Base-by-base conservation (phyloP, 2,113 vertebrate species). In the Mungos mungo region DNA sequence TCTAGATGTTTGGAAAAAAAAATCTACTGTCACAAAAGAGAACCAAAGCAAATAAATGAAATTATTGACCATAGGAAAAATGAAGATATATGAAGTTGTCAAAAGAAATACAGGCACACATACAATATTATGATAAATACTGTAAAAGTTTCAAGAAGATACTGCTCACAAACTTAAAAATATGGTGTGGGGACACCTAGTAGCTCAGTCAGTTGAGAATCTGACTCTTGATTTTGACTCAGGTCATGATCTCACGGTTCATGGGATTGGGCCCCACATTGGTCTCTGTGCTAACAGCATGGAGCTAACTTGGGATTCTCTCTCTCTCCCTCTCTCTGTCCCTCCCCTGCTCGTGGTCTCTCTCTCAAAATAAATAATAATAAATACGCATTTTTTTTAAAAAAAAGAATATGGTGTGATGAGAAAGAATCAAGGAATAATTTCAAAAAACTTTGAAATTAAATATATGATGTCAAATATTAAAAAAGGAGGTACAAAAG, bases 81-180 rank as follows among this genome's bases (percentile, higher is more conserved):
- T 79, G 23, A 88, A 88, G 14, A 60, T 5, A 93, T 27, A 1
- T 74, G 14, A 93, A 84, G 9, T 45, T 63, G 18, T 54, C 63
- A 45, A 79, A 96, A 60, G 18, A 50, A 54, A 69, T 25, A 45
- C 29, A 85, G n/a, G 72, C 2, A 38, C 9, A 50, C 38, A 85
- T 68, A 57, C 5, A 87, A 76, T 82, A 45, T 23, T 77, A 69
- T 69, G 25, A 90, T 13, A 65, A 95, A 45, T 66, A 45, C 0
- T 29, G 23, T 63, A 90, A 66, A 96, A 31, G 18, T 68, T 96
- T 94, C 6, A 69, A 94, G 50, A 96, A 69, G 2, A 74, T 85
- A 68, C 31, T 95, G 29, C 8, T 68, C 5, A 57, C 4, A 69
- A 77, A 90, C 27, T 68, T 89, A 68, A 69, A 7, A 85, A 88